Evolutionary conservation across 2,797 vertebrate genomes (phyloP), one percentile per base, ranked within the genome.

Genomic region (Ctenosaura bakeri): DNA sequence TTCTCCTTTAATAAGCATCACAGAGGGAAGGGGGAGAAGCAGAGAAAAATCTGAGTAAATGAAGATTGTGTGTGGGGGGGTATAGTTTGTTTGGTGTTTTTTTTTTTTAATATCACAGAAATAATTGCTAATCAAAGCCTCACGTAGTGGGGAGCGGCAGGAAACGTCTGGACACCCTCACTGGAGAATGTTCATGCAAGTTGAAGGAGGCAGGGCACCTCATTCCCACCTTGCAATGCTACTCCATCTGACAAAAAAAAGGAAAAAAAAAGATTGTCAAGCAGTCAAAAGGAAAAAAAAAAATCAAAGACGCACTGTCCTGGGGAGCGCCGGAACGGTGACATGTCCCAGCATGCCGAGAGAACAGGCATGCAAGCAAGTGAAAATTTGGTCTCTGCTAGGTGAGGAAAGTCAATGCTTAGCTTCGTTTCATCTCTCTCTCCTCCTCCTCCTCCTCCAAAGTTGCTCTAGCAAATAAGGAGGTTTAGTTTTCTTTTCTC

Each of bases 151-250:
- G 92, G 94, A 93, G 66, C 20, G 1, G 93, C 93, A 92, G 95
- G 93, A 93, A 94, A 92, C 90, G 46, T 91, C 85, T 90, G 62
- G 87, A 91, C 78, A 93, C 87, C 90, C 91, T 92, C 94, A 20
- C 90, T 94, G 89, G 94, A 77, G 95, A 94, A 94, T 96, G 92
- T 95, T 96, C 94, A n/a, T 95, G 93, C 89, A 92, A 96, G 94
- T 92, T 86, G 88, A 92, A 94, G 94, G 95, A 94, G 93, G 92
- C 96, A 96, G 97, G 97, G 97, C 98, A 98, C 96, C 98, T 98
- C 94, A 98, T 98, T 98, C 98, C 97, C 98, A 98, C 97, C 97
- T 98, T 97, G 96, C 93, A 91, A 97, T 95, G 97, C 96, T 93
- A 88, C 97, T 98, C 96, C 97, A 97, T 97, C 97, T 97, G 96